Base-by-base conservation (phyloP, 2,888 invertebrate genomes). In the Parasteatoda lunata region DNA sequence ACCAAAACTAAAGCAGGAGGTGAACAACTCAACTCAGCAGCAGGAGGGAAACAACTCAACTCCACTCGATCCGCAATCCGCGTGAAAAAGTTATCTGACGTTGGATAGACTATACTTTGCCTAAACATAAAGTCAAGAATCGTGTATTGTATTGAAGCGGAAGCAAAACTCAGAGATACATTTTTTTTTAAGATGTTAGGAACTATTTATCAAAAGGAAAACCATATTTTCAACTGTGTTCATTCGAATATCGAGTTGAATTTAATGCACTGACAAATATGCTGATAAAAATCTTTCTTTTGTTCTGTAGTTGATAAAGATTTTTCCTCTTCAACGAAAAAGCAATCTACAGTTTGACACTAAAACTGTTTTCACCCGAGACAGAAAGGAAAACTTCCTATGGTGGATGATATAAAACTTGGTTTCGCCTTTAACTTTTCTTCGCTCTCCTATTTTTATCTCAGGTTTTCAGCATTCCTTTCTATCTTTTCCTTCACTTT, bases 91-190 rank as follows among this genome's bases (percentile, higher is more conserved):
- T 77, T 70, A 83, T 83, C 76, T 76, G 49, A 47, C 45, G n/a
- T 70, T 54, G 72, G 72, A 78, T 78, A 73, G 71, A 78, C 78
- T 84, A 84, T 78, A 78, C 84, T 65, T 70, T 78, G 84, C 66
- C 52, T 72, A 77, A 84, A 69, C 84, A 84, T 84, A 84, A 84
- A 84, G 69, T 75, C 72, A 73, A 49, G 65, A 77, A 77, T 66
- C 72, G 78, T 71, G 66, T 83, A 73, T 73, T 51, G 72, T 70
- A 75, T 65, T 52, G 77, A 47, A 69, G 49, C 59, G n/a, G 59
- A 8, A 59, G 59, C n/a, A 9, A 59, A 8, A 54, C 9, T 11
- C 9, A 54, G 59, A 59, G 59, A 59, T 59, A n/a, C n/a, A 30
- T 30, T 30, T 30, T 30, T n/a, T 30, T 30, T 30, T 30, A 30